Percentiles rank a stretch among this genome's conserved stretches.
phyloP scores from a whole-genome alignment of 64 coral and sea anemone species.

The Montipora capricornis region DNA sequence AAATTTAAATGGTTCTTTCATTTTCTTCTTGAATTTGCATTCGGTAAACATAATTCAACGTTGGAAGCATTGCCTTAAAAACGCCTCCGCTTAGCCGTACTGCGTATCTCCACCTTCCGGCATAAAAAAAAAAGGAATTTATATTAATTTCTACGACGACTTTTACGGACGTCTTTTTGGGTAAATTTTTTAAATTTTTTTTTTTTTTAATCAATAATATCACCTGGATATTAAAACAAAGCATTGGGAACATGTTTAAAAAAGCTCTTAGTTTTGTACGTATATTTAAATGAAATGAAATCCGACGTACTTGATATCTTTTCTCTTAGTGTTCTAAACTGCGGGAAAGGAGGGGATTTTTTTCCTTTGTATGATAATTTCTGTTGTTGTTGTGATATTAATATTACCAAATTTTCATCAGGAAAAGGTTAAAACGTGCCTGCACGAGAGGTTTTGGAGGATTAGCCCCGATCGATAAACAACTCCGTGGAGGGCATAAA shows the following conservation, averaged over 20 bases:
- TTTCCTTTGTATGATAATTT: background rate
- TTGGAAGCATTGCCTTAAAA: background rate
- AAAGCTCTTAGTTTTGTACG: background rate
- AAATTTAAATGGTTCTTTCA: constrained; percentile 47
- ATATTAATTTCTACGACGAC: background rate
- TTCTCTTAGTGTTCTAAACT: background rate
- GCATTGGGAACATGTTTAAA: background rate
- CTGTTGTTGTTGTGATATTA: background rate
- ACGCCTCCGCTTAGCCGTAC: constrained; percentile 5
- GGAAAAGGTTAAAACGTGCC: background rate
- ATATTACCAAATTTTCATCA: background rate
- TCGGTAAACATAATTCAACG: constrained; percentile 21
- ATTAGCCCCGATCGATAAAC: constrained; percentile 19
- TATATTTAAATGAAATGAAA: background rate
- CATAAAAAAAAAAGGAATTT: background rate
- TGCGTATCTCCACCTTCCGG: background rate
- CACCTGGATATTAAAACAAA: background rate
- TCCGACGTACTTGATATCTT: background rate
- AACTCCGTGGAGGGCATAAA: background rate
- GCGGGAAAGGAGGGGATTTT: background rate
- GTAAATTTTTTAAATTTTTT: background rate
- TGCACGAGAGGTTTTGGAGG: background rate
- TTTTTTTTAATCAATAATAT: background rate
- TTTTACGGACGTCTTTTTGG: background rate
- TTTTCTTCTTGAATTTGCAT: constrained; percentile 54